Conservation (phyloP, 2,797 vertebrate species). For the Lepilemur septentrionalis region DNA sequence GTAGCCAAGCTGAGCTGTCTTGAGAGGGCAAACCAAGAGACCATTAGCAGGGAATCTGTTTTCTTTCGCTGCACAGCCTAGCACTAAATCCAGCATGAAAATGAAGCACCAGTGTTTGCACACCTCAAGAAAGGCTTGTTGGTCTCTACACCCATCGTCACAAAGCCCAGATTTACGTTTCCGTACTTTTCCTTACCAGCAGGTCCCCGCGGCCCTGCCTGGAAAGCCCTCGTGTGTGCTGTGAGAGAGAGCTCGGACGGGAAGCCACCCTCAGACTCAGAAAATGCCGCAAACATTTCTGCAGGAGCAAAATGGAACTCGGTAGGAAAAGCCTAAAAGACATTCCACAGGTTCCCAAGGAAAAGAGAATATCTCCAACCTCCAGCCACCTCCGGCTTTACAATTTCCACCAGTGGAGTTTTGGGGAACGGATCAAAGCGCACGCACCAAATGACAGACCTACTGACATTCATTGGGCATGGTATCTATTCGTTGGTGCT, state of each 20-base stretch:
- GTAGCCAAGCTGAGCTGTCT: not conserved
- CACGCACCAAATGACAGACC: not conserved
- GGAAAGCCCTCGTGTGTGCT: not conserved
- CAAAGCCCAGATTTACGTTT: not conserved
- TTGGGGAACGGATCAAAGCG: not conserved
- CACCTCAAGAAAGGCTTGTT: not conserved
- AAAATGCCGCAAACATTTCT: not conserved
- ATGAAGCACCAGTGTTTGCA: not conserved
- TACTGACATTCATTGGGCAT: not conserved
- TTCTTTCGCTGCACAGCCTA: not conserved
- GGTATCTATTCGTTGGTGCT: constrained; percentile 39
- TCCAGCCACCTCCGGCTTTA: constrained; percentile 1
- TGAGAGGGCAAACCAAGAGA: not conserved
- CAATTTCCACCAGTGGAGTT: not conserved
- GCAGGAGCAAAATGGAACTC: constrained; percentile 40
- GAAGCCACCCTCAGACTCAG: not conserved
- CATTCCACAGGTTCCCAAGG: not conserved
- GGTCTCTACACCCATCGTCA: not conserved
- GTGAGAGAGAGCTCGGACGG: not conserved
- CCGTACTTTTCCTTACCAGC: not conserved
- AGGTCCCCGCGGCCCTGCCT: not conserved
- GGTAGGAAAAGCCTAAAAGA: not conserved
- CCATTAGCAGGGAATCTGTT: not conserved
- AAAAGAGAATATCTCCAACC: not conserved
- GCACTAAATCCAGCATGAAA: not conserved